Evolutionary conservation across 2,797 vertebrate genomes (phyloP).

Genomic region (Adelosebastes latens): DNA sequence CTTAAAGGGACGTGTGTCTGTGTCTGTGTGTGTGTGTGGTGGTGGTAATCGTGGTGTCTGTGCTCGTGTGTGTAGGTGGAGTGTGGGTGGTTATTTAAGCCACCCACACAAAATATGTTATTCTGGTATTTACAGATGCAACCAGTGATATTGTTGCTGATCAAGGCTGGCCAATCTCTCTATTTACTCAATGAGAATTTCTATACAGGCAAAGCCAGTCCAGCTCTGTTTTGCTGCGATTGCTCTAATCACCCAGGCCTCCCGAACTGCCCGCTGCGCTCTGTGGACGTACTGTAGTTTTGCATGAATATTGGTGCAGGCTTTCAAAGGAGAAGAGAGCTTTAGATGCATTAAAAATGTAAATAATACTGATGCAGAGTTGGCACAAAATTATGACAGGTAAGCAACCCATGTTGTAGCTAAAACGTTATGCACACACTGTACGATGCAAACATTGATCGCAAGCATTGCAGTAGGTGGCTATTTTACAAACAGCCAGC

Average conservation of each 20-base stretch:
- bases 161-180: background rate
- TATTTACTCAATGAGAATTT: conserved; percentile 2
- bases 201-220: background rate
- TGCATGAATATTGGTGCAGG: background rate
- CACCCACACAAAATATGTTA: conserved; percentile 1
- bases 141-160: background rate
- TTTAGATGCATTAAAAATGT: conserved; percentile 3
- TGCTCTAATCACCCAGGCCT: conserved; percentile 5
- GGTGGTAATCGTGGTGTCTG: background rate
- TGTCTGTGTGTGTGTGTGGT: background rate
- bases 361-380: background rate
- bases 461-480: background rate
- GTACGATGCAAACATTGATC: background rate
- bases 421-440: background rate
- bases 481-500: background rate
- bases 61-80: background rate
- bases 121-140: background rate
- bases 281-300: background rate
- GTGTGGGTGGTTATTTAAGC: background rate
- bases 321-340: conserved; percentile 14
- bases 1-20: background rate
- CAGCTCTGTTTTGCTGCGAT: conserved; percentile 9
- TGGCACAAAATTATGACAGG: background rate
- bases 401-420: background rate
- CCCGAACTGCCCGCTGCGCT: background rate